Evolutionary conservation across 2,113 vertebrate species (phyloP).

Genomic region (Platysternon megacephalum): DNA sequence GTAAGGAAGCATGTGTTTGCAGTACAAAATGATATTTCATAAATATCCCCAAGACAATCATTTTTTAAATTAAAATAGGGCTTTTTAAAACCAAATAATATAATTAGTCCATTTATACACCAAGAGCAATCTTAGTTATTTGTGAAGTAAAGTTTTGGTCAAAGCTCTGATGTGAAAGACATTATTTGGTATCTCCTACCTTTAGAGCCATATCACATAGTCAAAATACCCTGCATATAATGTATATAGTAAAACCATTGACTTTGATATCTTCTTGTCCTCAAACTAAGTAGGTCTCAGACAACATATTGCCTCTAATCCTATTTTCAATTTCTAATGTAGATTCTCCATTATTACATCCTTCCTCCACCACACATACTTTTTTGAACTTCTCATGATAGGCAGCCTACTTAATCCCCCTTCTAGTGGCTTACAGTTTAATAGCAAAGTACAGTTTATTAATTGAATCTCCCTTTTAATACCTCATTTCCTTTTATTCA

Average conservation of each 20-base stretch:
- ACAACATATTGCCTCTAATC: background rate
- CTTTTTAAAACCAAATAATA: background rate
- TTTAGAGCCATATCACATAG: background rate
- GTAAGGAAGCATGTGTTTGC: background rate
- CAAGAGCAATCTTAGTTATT: background rate
- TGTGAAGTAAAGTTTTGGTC: background rate
- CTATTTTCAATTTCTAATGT: background rate
- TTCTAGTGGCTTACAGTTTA: background rate
- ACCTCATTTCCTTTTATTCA: conserved; percentile 12
- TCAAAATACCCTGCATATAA: background rate
- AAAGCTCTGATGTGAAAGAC: background rate
- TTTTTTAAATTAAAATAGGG: background rate
- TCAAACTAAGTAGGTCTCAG: background rate
- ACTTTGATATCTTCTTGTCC: background rate
- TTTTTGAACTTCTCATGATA: background rate
- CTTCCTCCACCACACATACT: rapidly evolving
- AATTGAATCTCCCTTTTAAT: background rate
- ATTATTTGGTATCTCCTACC: background rate
- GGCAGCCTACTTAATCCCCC: background rate
- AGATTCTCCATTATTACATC: background rate
- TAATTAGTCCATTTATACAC: background rate
- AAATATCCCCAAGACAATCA: background rate
- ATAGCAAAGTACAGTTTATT: background rate
- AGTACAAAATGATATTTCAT: background rate
- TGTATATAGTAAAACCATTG: background rate